A percentile compares a stretch with the other conserved stretches of the same genome.
Conservation (phyloP, 2,888 invertebrate species). For the Chymomyza amoena region DNA sequence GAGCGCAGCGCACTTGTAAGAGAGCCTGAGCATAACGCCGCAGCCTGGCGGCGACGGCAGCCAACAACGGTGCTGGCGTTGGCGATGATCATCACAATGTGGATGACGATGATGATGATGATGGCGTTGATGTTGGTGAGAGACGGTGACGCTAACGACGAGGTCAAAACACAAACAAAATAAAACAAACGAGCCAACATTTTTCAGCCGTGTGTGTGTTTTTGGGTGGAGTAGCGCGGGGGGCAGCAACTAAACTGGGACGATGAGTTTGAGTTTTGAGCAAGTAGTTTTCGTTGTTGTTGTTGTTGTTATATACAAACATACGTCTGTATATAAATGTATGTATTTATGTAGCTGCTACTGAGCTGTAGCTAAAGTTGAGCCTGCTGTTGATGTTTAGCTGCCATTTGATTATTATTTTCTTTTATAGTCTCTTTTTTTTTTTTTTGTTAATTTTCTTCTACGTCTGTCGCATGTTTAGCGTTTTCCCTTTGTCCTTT, state of each 20-base stretch:
- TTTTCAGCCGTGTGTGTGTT: conserved; percentile 29
- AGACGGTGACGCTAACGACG: not conserved
- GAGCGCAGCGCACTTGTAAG: not conserved
- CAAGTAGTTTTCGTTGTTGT: not conserved
- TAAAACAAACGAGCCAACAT: conserved; percentile 20
- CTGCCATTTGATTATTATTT: conserved; percentile 48
- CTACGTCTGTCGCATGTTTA: conserved; percentile 29
- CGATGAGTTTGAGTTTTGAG: not conserved
- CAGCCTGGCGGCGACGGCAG: not conserved
- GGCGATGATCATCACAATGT: no score
- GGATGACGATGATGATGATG: not conserved
- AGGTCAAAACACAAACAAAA: conserved; percentile 4
- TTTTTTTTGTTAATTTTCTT: conserved; percentile 25
- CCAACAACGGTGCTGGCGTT: no score
- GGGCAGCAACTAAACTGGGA: not conserved
- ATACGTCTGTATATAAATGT: not conserved
- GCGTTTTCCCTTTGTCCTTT: conserved; percentile 39
- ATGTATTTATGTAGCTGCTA: not conserved
- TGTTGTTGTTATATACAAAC: not conserved
- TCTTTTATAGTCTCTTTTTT: not conserved
- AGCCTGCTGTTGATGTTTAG: conserved; percentile 31
- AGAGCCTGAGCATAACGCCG: not conserved
- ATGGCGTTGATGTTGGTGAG: not conserved
- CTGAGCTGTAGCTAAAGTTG: not conserved
- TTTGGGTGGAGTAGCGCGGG: not conserved